phyloP scores from a whole-genome alignment of 1,140 invertebrate genomes.

The Frieseomelitta varia region DNA sequence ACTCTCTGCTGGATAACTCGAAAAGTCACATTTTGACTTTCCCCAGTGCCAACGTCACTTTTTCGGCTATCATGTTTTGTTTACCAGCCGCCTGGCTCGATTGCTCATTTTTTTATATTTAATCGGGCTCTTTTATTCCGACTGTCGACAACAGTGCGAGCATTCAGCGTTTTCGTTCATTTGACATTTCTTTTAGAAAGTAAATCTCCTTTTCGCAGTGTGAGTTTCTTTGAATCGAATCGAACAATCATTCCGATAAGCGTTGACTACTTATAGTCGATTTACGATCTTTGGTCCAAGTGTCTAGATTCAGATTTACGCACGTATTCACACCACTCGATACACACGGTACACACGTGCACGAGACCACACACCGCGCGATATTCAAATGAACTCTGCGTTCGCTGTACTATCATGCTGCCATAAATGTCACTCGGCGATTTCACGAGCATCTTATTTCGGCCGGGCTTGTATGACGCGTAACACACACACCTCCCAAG shows the following conservation, averaged over 20 bases:
- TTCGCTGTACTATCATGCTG: constrained; percentile 52
- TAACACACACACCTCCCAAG: constrained; percentile 13
- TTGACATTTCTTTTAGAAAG: not conserved
- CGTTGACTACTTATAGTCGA: not conserved
- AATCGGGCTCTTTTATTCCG: not conserved
- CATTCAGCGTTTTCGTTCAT: no score
- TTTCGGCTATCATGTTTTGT: constrained; percentile 12
- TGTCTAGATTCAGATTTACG: not conserved
- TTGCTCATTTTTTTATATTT: constrained; percentile 22
- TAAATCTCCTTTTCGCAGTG: not conserved
- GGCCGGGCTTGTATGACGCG: not conserved
- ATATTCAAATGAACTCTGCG: constrained; percentile 70
- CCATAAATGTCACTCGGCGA: constrained; percentile 61
- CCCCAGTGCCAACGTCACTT: not conserved
- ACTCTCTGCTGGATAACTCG: not conserved
- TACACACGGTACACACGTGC: constrained; percentile 48
- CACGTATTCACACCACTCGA: not conserved
- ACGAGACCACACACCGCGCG: constrained; percentile 65
- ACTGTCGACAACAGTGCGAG: not conserved
- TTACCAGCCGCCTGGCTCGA: constrained; percentile 3
- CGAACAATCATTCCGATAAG: not conserved
- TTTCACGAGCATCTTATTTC: constrained; percentile 62
- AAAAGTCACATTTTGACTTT: constrained; percentile 18
- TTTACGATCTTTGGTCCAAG: not conserved
- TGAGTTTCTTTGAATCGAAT: no score